phyloP scores from a whole-genome alignment of 2,797 vertebrate genomes.

The Syngnathus rostellatus region DNA sequence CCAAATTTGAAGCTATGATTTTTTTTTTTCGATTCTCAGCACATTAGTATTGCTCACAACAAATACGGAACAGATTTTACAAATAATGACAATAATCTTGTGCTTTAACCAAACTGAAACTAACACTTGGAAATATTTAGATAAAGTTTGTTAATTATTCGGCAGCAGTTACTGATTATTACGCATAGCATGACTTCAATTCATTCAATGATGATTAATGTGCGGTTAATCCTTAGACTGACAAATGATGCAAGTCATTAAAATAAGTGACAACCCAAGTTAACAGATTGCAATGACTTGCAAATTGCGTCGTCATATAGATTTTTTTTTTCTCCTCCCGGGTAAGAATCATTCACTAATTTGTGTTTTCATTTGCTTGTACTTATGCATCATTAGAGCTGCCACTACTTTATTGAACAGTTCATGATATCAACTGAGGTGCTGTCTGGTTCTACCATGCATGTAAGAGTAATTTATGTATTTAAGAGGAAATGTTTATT shows the following conservation, averaged over 20 bases:
- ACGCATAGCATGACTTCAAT: background rate
- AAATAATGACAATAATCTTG: background rate
- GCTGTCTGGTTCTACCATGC: background rate
- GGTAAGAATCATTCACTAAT: background rate
- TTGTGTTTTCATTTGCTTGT: background rate
- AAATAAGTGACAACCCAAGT: background rate
- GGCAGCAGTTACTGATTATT: background rate
- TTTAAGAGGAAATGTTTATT: slow-evolving; percentile 1
- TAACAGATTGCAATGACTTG: background rate
- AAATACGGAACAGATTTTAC: background rate
- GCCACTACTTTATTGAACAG: background rate
- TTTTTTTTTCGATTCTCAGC: background rate
- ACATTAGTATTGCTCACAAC: background rate
- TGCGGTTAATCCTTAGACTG: background rate
- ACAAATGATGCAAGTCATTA: background rate
- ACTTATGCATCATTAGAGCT: background rate
- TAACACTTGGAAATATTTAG: background rate
- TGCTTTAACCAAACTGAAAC: background rate
- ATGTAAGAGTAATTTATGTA: background rate
- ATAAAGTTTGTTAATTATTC: background rate
- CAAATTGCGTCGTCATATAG: background rate
- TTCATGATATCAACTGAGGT: background rate
- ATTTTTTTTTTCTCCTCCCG: background rate
- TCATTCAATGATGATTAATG: background rate
- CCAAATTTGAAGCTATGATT: background rate